phyloP scores from a whole-genome alignment of 2,113 vertebrate species.

The Progne subis region DNA sequence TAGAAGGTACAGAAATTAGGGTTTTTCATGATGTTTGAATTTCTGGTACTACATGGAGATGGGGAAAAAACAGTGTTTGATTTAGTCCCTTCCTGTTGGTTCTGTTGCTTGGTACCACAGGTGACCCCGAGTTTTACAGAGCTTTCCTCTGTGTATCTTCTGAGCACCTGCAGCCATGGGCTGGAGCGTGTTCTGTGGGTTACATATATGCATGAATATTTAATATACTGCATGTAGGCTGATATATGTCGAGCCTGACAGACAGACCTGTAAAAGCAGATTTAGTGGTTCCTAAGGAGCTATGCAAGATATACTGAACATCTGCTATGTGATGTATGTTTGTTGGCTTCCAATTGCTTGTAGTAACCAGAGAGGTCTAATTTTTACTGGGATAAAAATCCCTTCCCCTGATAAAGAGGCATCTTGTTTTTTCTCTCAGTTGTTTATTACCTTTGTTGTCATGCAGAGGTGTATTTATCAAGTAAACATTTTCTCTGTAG shows the following conservation, averaged over 20 bases:
- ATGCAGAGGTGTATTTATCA: neutral
- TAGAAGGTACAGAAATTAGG: neutral
- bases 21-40: neutral
- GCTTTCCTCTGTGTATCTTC: neutral
- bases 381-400: neutral
- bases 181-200: accelerated
- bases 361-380: neutral
- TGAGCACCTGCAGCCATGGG: neutral
- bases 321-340: neutral
- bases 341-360: neutral
- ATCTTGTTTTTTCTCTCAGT: neutral
- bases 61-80: neutral
- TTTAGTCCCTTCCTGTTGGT: neutral
- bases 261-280: neutral
- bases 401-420: neutral
- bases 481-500: neutral
- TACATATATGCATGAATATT: neutral
- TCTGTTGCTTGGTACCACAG: neutral
- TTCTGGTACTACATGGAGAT: neutral
- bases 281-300: neutral
- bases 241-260: neutral
- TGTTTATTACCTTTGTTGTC: neutral
- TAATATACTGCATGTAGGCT: neutral
- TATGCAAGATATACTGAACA: neutral
- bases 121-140: neutral